Base-by-base conservation (phyloP, 2,888 invertebrate species). In the Scaptomyza parva region DNA sequence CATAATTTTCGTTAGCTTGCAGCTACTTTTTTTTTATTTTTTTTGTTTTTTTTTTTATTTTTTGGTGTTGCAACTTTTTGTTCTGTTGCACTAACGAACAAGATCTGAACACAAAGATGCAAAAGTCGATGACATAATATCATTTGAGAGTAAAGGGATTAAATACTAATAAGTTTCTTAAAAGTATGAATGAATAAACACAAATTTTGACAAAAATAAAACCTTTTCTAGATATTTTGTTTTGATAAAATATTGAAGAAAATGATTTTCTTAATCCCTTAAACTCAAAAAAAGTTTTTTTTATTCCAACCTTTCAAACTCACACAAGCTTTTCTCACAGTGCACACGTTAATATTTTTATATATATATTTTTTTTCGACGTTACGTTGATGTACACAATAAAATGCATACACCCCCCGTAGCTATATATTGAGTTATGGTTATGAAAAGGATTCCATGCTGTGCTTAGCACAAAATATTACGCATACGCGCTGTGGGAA, bases 1-100 rank as follows among this genome's bases (percentile, higher is more conserved):
- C 81, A 88, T 84, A 70, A 83, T 83, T 83, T 84, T 78, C 35
- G 54, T 41, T 37, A 63, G 70, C 69, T 60, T 63, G 74, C 41
- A 57, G 67, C 58, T 72, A 40, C 35, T 12, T 28, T 45, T 45
- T 50, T 65, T 66, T 60, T 44, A 2, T 28, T 28, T 0, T 28
- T 28, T 8, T 9, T 28, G 28, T 2, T 28, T n/a, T n/a, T n/a
- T n/a, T n/a, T n/a, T n/a, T n/a, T n/a, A n/a, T n/a, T n/a, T 45
- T 44, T 50, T 48, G 61, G 64, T 67, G 62, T 51, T 57, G 26
- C 47, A 51, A 20, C 54, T 63, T 52, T 47, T 51, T 45, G n/a
- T 28, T 35, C 20, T 45, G 45, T 24, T 53, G 53, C 37, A 53
- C 45, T 68, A 62, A 58, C 44, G 35, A 60, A 76, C 60, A 47